Evolutionary conservation across 2,888 invertebrate genomes (phyloP).

Genomic region (Thereva nobilitata): DNA sequence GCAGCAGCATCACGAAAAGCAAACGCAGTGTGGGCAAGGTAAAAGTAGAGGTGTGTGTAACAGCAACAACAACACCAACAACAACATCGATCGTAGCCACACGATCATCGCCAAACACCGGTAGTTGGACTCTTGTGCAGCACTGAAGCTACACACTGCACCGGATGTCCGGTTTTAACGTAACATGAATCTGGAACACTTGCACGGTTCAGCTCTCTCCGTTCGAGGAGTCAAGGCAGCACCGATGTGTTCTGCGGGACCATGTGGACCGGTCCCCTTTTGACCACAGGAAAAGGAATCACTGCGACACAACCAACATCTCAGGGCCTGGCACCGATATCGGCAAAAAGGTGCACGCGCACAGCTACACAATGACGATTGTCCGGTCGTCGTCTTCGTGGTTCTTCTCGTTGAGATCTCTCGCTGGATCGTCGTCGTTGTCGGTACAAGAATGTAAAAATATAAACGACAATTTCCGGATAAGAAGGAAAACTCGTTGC

Average conservation of each 20-base stretch:
- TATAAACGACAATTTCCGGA: slow-evolving; percentile 37
- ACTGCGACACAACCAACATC: not conserved
- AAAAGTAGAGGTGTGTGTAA: slow-evolving; percentile 13
- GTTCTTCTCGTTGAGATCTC: too few relatives aligned
- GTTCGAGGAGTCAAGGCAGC: not conserved
- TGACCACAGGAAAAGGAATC: slow-evolving; percentile 28
- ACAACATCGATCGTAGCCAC: slow-evolving; percentile 4
- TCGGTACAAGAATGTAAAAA: slow-evolving; percentile 1
- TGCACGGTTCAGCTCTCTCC: slow-evolving; percentile 35
- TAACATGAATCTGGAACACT: slow-evolving; percentile 42
- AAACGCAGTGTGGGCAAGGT: slow-evolving; percentile 6
- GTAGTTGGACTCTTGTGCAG: slow-evolving; percentile 10
- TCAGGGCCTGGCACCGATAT: slow-evolving; percentile 3
- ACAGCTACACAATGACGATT: not conserved
- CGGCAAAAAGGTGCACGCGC: slow-evolving; percentile 16
- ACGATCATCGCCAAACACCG: slow-evolving; percentile 26
- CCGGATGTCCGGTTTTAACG: slow-evolving; percentile 42
- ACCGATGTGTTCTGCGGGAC: not conserved
- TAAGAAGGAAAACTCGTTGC: slow-evolving; percentile 9
- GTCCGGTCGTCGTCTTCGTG: not conserved
- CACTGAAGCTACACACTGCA: slow-evolving; percentile 31
- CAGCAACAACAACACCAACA: slow-evolving; percentile 20
- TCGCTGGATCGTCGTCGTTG: too few relatives aligned
- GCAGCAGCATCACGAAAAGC: not conserved
- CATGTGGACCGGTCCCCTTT: slow-evolving; percentile 15